Base-by-base conservation (phyloP, 2,113 vertebrate species). In the Muntiacus muntjak region DNA sequence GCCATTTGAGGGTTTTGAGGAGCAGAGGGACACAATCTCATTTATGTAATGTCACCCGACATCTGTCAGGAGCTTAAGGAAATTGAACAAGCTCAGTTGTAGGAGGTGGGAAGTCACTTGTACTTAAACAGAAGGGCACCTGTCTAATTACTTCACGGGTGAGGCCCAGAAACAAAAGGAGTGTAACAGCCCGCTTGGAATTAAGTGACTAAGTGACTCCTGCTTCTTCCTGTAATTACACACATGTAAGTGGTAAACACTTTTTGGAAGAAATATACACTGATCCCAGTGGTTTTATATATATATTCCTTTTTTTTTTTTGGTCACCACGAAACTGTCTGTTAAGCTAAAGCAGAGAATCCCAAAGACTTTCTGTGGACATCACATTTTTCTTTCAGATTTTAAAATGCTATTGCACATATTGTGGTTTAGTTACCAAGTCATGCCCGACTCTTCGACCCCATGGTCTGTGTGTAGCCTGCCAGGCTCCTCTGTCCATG, bases 271-370 rank as follows among this genome's bases (percentile, higher is more conserved):
- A 83, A 40, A 12, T 19, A 36, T 5, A 12, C n/a, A 13, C 58
- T 40, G 36, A 62, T 43, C 16, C 57, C 71, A 23, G 78, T 43
- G 21, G 36, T n/a, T 81, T 60, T 23, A 25, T 40, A 25, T 74
- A 25, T 40, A 40, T 50, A 50, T 50, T 45, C 0, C 3, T 13
- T 47, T 47, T 50, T 47, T 47, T 47, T n/a, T 28, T 26, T 79
- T 62, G 17, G 52, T 95, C 97, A 97, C 95, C 93, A 98, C 90
- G 96, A 21, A 98, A 98, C 91, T 96, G 91, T 97, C 97, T 98
- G 52, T 97, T 98, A 97, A 96, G 19, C 92, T 96, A 98, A 98
- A 94, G 97, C 97, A 98, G 98, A 98, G 87, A 98, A 98, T 87
- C 92, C 40, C 86, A 57, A 43, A 94, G 17, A 54, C 64, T 57